Conservation (phyloP, 2,113 vertebrate species). For the Lagopus leucura region DNA sequence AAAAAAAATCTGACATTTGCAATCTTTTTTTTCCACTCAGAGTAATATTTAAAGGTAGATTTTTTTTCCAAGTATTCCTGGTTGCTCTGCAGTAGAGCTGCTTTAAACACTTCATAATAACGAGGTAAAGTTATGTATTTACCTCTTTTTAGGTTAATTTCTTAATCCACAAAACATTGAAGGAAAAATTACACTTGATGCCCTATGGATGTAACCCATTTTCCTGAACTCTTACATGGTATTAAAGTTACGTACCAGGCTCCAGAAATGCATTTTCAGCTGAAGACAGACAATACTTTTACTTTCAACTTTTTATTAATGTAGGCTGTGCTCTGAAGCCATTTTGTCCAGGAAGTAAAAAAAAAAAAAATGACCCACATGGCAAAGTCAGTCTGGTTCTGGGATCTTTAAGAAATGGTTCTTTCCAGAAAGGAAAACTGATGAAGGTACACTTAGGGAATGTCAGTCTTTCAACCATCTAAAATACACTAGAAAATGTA, state of each 20-base stretch:
- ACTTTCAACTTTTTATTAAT: neutral
- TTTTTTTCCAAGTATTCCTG: neutral
- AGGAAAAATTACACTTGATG: neutral
- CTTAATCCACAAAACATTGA: neutral
- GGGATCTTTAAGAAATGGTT: neutral
- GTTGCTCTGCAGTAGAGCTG: neutral
- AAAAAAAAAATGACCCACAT: neutral
- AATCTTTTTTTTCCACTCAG: neutral
- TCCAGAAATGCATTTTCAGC: neutral
- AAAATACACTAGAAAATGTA: neutral
- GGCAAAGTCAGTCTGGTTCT: neutral
- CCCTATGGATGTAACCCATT: neutral
- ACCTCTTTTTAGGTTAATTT: neutral
- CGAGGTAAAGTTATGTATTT: neutral
- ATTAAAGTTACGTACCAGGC: neutral
- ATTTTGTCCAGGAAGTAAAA: neutral
- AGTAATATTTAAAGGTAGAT: neutral
- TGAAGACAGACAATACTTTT: neutral
- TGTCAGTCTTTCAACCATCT: neutral
- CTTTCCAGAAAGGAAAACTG: neutral
- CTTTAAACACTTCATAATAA: neutral
- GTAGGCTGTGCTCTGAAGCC: neutral
- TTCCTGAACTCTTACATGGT: neutral
- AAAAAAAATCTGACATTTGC: neutral
- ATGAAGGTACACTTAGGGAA: neutral